phyloP scores from a whole-genome alignment of 2,797 vertebrate genomes.

The Macrochelys suwanniensis region DNA sequence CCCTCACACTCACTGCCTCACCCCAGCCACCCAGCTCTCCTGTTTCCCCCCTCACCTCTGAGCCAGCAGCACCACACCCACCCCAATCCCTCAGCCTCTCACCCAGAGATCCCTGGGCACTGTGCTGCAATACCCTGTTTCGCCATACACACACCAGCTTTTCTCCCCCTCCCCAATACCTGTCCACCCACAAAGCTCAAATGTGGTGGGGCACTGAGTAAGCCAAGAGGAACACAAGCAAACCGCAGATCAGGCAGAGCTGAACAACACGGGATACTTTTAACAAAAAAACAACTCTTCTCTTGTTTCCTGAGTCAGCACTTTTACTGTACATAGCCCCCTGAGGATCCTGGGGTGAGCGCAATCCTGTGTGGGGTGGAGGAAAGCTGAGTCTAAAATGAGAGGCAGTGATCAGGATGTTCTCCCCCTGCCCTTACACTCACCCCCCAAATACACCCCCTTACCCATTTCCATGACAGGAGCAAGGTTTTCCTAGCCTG shows the following conservation, averaged over 20 bases:
- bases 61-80: background rate
- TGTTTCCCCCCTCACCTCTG: background rate
- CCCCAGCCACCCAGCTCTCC: background rate
- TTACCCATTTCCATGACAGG: background rate
- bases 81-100: background rate
- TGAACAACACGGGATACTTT: background rate
- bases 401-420: background rate
- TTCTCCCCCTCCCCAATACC: background rate
- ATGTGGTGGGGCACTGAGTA: background rate
- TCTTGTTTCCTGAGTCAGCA: background rate
- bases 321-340: too few relatives aligned
- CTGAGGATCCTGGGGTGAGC: background rate
- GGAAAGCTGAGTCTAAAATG: background rate
- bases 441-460: background rate
- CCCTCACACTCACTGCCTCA: slow-evolving; percentile 26
- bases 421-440: background rate
- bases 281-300: background rate
- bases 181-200: background rate
- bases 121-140: background rate
- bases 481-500: background rate
- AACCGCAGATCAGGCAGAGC: background rate
- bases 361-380: background rate
- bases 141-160: background rate
- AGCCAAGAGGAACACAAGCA: background rate
- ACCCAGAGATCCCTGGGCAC: background rate